Evolutionary conservation across 2,113 vertebrate genomes (phyloP).

Genomic region (Phalacrocorax carbo): DNA sequence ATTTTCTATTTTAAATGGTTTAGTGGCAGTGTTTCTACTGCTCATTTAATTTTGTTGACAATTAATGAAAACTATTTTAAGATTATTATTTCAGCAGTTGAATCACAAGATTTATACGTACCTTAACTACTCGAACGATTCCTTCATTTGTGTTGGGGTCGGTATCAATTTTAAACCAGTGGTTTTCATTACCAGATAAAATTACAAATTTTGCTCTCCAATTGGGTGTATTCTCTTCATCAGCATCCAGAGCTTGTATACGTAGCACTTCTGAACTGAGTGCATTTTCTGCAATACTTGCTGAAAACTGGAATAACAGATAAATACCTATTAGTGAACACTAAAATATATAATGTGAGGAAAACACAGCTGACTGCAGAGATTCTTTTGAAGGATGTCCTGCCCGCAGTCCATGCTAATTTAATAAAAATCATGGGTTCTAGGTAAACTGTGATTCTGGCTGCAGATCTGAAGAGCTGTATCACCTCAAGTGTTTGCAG

Average conservation of each 20-base stretch:
- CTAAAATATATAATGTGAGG: neutral
- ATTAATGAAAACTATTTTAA: neutral
- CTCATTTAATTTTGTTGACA: neutral
- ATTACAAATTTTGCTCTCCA: constrained; percentile 84
- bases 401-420: neutral
- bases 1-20: neutral
- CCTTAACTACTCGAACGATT: constrained; percentile 83
- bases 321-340: neutral
- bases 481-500: neutral
- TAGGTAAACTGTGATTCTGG: neutral
- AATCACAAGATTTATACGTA: constrained; percentile 47
- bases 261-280: constrained; percentile 82
- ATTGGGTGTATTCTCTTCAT: constrained; percentile 80
- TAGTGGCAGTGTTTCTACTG: neutral
- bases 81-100: neutral
- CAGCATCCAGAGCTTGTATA: constrained; percentile 82
- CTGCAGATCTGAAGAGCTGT: neutral
- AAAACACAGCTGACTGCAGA: neutral
- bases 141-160: constrained; percentile 88
- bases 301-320: constrained; percentile 80
- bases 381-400: neutral
- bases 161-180: constrained; percentile 84
- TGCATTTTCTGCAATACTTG: constrained; percentile 84
- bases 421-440: neutral
- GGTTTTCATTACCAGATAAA: constrained; percentile 87